Percentiles rank a stretch among this genome's conserved stretches.
phyloP scores from a whole-genome alignment of 2,797 vertebrate species.

The Falco concolor region DNA sequence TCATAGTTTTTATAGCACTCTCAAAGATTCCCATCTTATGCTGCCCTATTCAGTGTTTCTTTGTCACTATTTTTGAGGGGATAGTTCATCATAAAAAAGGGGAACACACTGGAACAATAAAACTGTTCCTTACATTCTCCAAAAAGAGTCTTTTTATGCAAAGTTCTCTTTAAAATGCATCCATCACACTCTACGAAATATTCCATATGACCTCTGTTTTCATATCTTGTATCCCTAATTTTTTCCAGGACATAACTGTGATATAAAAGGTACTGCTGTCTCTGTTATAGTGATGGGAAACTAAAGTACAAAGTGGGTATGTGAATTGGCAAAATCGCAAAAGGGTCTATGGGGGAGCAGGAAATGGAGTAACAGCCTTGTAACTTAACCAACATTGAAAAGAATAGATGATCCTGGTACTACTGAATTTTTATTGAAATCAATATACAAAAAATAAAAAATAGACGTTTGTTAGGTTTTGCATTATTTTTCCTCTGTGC shows the following conservation, averaged over 20 bases:
- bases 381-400: neutral
- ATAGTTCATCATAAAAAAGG: neutral
- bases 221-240: neutral
- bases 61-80: neutral
- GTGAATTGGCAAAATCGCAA: conserved; percentile 18
- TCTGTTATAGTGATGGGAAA: neutral
- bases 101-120: neutral
- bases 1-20: neutral
- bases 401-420: neutral
- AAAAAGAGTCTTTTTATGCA: neutral
- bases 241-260: neutral
- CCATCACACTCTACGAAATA: neutral
- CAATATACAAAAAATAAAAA: neutral
- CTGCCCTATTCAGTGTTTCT: neutral
- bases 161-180: neutral
- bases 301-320: neutral
- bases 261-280: neutral
- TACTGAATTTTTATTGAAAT: neutral
- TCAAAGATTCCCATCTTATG: neutral
- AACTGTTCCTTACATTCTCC: neutral
- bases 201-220: neutral
- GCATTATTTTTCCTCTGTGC: neutral
- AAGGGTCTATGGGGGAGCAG: neutral
- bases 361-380: conserved; percentile 2
- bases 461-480: neutral